These are phyloP conservation scores for Oscheius onirici DNA, from an alignment of 2,888 invertebrate genomes.

Conservation along the genomic window DNA sequence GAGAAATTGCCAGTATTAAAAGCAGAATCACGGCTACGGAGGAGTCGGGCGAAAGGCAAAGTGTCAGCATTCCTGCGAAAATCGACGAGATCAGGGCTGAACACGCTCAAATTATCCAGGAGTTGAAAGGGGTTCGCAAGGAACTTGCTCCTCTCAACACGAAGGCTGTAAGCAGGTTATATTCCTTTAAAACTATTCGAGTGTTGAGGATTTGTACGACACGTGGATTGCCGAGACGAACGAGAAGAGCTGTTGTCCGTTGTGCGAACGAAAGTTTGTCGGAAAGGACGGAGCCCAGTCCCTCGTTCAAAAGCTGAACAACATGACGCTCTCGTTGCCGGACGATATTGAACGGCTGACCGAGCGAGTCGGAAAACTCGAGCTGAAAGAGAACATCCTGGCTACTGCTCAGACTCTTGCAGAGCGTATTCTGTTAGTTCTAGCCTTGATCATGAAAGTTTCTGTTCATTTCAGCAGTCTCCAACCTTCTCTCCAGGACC, in stretches of 20 bases:
- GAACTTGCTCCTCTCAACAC: conserved; percentile 50
- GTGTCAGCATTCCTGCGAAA: not conserved
- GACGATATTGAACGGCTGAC: conserved; percentile 38
- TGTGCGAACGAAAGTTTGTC: conserved; percentile 58
- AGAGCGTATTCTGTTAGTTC: conserved; percentile 11
- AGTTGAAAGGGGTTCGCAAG: conserved; percentile 41
- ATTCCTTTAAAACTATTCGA: too few species aligned
- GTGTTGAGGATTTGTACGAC: conserved; percentile 51
- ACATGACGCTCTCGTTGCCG: conserved; percentile 48
- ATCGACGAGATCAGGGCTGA: not conserved
- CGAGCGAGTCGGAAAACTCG: conserved; percentile 30
- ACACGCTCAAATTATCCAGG: not conserved
- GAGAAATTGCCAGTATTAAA: not conserved
- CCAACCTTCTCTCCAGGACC: not conserved
- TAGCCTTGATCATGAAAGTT: too few species aligned
- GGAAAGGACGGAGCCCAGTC: conserved; percentile 43
- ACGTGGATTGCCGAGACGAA: conserved; percentile 49
- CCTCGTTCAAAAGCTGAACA: conserved; percentile 39
- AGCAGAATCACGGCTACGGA: not conserved
- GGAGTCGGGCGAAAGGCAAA: not conserved
- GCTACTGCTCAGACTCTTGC: conserved; percentile 31
- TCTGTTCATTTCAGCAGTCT: too few species aligned
- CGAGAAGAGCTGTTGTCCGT: conserved; percentile 53
- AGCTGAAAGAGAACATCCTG: conserved; percentile 37
- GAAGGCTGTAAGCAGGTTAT: conserved; percentile 37